phyloP scores from a whole-genome alignment of 2,888 invertebrate species.

The Rotaria magnacalcarata region DNA sequence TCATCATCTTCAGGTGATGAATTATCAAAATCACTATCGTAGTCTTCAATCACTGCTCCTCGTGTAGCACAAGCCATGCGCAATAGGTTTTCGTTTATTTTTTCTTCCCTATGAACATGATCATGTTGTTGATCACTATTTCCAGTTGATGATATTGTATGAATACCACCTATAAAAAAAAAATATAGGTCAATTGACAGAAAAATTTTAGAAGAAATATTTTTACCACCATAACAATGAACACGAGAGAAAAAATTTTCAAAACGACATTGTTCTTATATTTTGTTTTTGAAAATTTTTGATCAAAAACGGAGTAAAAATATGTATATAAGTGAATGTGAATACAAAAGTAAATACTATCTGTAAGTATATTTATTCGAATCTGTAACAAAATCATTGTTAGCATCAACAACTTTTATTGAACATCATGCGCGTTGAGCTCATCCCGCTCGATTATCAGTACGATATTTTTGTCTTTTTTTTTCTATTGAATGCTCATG shows the following conservation, averaged over 20 bases:
- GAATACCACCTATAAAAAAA: not conserved
- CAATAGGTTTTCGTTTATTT: not conserved
- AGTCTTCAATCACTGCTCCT: not conserved
- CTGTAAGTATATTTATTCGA: not conserved
- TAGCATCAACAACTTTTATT: not conserved
- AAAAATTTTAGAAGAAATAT: not conserved
- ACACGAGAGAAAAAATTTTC: not conserved
- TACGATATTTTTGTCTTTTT: not conserved
- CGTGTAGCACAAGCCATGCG: not conserved
- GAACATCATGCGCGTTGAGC: not conserved
- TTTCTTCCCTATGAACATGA: not conserved
- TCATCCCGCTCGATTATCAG: not conserved
- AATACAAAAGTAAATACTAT: not conserved
- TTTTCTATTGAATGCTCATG: not conserved
- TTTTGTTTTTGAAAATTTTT: not conserved
- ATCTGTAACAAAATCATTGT: not conserved
- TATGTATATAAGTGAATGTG: not conserved
- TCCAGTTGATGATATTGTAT: not conserved
- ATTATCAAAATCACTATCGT: slow-evolving; percentile 13
- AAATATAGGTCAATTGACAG: too few relatives aligned
- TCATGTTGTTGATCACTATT: not conserved
- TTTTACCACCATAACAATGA: not conserved
- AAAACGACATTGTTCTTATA: not conserved
- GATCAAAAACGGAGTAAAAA: not conserved
- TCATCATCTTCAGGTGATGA: not conserved